Evolutionary conservation across 2,797 vertebrate genomes (phyloP), one percentile per base, ranked within the genome.

Genomic region (Enteromius afrohamiltoni): DNA sequence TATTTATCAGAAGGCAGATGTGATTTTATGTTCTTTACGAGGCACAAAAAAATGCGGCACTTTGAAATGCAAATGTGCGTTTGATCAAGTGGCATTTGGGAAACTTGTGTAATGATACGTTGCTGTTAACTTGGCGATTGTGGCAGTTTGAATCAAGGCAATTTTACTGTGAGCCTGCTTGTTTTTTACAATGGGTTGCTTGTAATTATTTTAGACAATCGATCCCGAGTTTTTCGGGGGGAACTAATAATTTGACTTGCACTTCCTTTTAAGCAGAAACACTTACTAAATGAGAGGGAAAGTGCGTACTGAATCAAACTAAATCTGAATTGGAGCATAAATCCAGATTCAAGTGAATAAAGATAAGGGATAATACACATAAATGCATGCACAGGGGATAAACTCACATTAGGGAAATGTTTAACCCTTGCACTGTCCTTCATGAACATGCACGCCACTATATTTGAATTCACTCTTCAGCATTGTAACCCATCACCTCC

Each of bases 1-100:
- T 93, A 94, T 93, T 93, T 94, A 94, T 95, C 92, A 92, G 89
- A 92, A 92, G 91, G 91, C 94, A 95, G 95, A 94, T 95, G 94
- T 88, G 90, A 92, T 94, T 95, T 95, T 93, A 95, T 93, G 91
- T 92, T 88, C 91, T 90, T 87, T 80, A 89, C 86, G 85, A 91
- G 91, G 92, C 89, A 91, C 90, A 91, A 92, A 92, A 92, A 94
- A 92, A 92, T n/a, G 29, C 23, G 88, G 89, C 90, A 91, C 92
- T 95, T 95, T 95, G 91, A 94, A 94, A 95, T 94, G 93, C 93
- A 94, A 94, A 95, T 95, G 83, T 88, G 86, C 85, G 88, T 91
- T 88, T 93, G 93, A 94, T 94, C 91, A 92, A 93, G 90, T 90
- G 92, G 83, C 83, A 92, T 91, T 92, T 91, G 87, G 86, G 80